Conservation (phyloP, 2,797 vertebrate species). For the Selene dorsalis region DNA sequence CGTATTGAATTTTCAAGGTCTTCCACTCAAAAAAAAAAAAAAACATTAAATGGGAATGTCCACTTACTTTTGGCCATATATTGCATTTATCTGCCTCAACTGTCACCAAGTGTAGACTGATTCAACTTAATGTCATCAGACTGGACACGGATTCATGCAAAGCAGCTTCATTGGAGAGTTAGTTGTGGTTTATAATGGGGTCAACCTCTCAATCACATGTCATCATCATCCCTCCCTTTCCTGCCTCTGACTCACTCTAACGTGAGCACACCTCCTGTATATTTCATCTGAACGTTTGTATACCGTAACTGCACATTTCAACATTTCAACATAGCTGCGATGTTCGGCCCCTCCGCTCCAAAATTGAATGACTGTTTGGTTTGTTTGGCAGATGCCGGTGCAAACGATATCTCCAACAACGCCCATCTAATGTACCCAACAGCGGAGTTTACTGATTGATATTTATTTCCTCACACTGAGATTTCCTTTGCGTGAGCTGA, state of each 20-base stretch:
- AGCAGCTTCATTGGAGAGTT: slow-evolving; percentile 9
- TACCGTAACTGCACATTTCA: slow-evolving; percentile 1
- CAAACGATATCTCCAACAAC: slow-evolving; percentile 39
- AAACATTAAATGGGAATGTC: neutral
- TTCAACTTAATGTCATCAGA: neutral
- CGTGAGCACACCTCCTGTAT: slow-evolving; percentile 19
- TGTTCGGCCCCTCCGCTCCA: neutral
- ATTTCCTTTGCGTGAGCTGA: slow-evolving; percentile 37
- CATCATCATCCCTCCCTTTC: slow-evolving; percentile 21
- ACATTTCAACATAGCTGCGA: slow-evolving; percentile 37
- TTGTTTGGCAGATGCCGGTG: slow-evolving; percentile 48
- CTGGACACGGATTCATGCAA: neutral
- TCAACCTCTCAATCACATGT: slow-evolving; percentile 17
- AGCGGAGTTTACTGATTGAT: slow-evolving; percentile 55
- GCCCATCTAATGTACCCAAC: slow-evolving; percentile 17
- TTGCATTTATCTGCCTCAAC: neutral
- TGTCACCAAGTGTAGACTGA: neutral
- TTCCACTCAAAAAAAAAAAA: neutral
- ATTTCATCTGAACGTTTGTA: slow-evolving; percentile 12
- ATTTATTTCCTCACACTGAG: slow-evolving; percentile 51
- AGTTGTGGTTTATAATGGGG: neutral
- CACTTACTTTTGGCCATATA: neutral
- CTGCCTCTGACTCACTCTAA: slow-evolving; percentile 17
- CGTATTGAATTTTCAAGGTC: neutral
- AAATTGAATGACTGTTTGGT: slow-evolving; percentile 44